A percentile compares a stretch with the other conserved stretches of the same genome.
Conservation (phyloP, 2,888 invertebrate genomes). For the Mesorhabditis belari region DNA sequence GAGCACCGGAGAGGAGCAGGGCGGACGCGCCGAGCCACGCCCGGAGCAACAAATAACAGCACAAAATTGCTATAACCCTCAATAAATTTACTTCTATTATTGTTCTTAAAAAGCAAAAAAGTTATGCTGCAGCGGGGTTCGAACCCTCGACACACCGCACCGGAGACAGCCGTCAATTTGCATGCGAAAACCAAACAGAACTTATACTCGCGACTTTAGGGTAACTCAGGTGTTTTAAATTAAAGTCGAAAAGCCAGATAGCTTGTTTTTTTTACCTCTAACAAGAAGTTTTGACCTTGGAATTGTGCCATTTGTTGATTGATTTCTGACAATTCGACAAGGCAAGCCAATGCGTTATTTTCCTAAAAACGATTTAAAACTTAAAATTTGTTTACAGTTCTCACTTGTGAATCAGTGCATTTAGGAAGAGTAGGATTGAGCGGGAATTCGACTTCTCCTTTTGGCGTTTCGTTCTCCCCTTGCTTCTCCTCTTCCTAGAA, state of each 20-base stretch:
- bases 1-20: too few species aligned
- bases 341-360: conserved; percentile 45
- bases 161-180: too few species aligned
- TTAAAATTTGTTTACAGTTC: background rate
- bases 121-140: too few species aligned
- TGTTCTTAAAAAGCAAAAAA: too few species aligned
- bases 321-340: conserved; percentile 48
- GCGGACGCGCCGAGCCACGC: too few species aligned
- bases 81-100: too few species aligned
- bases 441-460: conserved; percentile 17
- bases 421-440: conserved; percentile 26
- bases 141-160: too few species aligned
- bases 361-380: conserved; percentile 22
- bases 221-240: too few species aligned
- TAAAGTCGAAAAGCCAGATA: background rate
- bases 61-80: too few species aligned
- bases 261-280: conserved; percentile 25
- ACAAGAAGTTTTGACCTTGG: conserved; percentile 40
- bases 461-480: conserved; percentile 7
- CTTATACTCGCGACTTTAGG: too few species aligned
- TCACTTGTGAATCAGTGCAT: conserved; percentile 31
- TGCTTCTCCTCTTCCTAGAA: conserved; percentile 17
- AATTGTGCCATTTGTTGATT: conserved; percentile 43
- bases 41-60: too few species aligned
- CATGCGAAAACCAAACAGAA: too few species aligned